Conservation (phyloP, 2,797 vertebrate species). For the Eurystomus glaucurus region DNA sequence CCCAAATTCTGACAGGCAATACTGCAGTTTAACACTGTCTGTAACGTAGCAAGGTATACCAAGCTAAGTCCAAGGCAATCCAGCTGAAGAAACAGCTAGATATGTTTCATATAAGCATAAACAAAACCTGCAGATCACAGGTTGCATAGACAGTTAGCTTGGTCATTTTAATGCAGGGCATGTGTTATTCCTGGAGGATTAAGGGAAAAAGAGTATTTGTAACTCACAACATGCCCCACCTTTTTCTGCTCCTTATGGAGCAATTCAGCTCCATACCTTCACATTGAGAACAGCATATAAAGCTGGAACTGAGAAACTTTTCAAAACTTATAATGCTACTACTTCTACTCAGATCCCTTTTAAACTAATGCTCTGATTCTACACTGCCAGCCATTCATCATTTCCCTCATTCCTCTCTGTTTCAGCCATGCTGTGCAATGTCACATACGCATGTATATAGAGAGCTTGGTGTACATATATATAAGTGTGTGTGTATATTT, state of each 20-base stretch:
- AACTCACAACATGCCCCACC: background rate
- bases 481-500: background rate
- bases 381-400: background rate
- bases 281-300: background rate
- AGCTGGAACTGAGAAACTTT: background rate
- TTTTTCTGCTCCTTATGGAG: background rate
- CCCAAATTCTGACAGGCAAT: background rate
- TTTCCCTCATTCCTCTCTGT: background rate
- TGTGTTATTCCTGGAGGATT: background rate
- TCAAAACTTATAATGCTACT: background rate
- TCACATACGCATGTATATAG: background rate
- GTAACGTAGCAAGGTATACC: background rate
- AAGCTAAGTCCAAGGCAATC: background rate
- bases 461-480: background rate
- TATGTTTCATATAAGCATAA: background rate
- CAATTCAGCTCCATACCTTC: background rate
- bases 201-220: background rate
- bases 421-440: background rate
- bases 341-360: background rate
- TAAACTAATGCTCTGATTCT: background rate
- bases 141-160: background rate
- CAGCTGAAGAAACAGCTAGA: background rate
- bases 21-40: background rate
- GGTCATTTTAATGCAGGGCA: background rate
- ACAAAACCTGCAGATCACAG: background rate